Evolutionary conservation across 2,113 vertebrate genomes (phyloP).

Genomic region (Spilogale gracilis): DNA sequence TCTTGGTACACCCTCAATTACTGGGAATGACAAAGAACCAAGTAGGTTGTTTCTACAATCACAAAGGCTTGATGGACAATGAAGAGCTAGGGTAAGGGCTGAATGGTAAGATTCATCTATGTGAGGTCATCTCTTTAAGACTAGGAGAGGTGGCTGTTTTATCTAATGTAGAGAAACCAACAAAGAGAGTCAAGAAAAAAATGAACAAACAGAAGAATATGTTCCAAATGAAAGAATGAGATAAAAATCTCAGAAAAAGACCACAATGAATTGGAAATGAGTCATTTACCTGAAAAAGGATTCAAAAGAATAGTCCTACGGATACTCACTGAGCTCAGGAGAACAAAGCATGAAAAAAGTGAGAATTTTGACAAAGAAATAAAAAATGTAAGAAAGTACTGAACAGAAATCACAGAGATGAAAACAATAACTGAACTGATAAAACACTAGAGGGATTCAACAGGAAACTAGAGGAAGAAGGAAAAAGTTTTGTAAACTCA

Average conservation of each 20-base stretch:
- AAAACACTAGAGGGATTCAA: neutral
- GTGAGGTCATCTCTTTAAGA: neutral
- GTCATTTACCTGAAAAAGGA: neutral
- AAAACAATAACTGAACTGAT: neutral
- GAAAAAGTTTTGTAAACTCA: neutral
- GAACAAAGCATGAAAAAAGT: neutral
- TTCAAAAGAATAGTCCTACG: neutral
- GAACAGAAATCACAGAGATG: neutral
- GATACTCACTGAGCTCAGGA: neutral
- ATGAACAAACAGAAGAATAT: neutral
- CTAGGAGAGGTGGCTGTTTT: neutral
- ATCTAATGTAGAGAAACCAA: neutral
- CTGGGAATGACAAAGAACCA: neutral
- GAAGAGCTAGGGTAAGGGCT: neutral
- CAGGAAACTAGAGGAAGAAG: neutral
- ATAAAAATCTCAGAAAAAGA: neutral
- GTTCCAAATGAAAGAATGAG: neutral
- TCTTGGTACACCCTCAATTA: neutral
- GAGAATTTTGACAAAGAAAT: neutral
- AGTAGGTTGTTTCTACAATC: neutral
- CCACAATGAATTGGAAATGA: neutral
- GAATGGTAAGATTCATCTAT: neutral
- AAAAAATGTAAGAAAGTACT: neutral
- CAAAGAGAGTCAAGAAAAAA: neutral
- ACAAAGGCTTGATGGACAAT: neutral